phyloP scores from a whole-genome alignment of 2,797 vertebrate genomes.

The Orestias chungarensis region DNA sequence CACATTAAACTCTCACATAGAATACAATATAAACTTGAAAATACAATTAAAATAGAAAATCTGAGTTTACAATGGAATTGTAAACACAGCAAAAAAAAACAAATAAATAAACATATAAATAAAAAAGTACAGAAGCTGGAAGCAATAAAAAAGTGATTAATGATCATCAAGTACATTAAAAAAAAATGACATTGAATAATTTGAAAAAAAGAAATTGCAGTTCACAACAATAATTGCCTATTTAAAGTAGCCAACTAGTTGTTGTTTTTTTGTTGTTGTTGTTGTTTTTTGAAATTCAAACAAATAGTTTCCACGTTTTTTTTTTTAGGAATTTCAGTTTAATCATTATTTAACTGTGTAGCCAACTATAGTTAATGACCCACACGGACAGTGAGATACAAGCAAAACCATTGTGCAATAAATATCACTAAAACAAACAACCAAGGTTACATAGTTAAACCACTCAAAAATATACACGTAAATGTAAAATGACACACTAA shows the following conservation, averaged over 20 bases:
- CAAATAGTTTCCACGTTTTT: not conserved
- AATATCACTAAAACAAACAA: slow-evolving; percentile 7
- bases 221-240: not conserved
- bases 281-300: too few relatives aligned
- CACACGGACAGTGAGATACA: not conserved
- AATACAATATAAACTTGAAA: too few relatives aligned
- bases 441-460: not conserved
- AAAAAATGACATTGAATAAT: not conserved
- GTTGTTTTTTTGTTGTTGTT: not conserved
- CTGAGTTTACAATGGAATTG: too few relatives aligned
- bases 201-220: not conserved
- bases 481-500: slow-evolving; percentile 1
- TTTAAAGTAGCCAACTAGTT: not conserved
- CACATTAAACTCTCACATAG: too few relatives aligned
- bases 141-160: not conserved
- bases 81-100: too few relatives aligned
- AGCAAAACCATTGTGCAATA: slow-evolving; percentile 8
- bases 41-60: too few relatives aligned
- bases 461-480: slow-evolving; percentile 8
- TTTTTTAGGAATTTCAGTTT: not conserved
- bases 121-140: not conserved
- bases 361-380: not conserved
- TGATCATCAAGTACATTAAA: not conserved
- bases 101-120: too few relatives aligned
- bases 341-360: slow-evolving; percentile 1